Evolutionary conservation across 2,888 invertebrate species (phyloP).

Genomic region (Branchipolynoe longqiensis): DNA sequence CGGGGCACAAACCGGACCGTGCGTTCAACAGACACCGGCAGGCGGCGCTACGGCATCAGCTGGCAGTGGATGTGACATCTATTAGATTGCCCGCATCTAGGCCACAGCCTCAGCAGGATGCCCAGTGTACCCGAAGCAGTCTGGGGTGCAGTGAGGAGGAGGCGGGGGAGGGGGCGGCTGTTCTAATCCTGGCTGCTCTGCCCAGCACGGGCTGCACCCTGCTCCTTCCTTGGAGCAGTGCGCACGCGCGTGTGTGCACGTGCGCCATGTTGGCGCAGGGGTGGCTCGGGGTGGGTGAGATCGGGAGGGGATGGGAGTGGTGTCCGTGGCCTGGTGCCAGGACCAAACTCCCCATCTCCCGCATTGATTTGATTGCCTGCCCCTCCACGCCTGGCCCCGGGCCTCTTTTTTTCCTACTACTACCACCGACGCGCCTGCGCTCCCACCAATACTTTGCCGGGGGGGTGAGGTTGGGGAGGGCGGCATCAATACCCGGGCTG

Average conservation of each 20-base stretch:
- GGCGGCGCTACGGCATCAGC: background rate
- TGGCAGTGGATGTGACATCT: constrained; percentile 13
- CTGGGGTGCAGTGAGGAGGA: no score
- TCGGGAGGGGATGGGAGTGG: background rate
- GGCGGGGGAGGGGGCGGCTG: no score
- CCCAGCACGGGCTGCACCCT: no score
- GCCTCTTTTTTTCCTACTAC: background rate
- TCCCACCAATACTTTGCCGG: background rate
- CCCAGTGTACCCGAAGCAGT: background rate
- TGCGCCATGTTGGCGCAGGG: background rate
- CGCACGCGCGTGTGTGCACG: background rate
- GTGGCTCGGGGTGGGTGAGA: background rate
- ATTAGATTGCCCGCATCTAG: background rate
- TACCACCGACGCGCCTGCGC: background rate
- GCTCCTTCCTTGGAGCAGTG: background rate
- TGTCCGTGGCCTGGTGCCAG: constrained; percentile 19
- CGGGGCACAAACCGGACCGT: background rate
- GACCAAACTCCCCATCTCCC: constrained; percentile 26
- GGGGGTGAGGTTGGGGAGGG: no score
- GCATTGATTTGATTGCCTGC: constrained; percentile 56
- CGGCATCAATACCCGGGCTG: no score
- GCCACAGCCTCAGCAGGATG: background rate
- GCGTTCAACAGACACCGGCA: constrained; percentile 2
- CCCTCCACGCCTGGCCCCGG: constrained; percentile 13
- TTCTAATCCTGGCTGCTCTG: no score